phyloP scores from a whole-genome alignment of 2,888 invertebrate genomes.

The Pogonocherus hispidulus region DNA sequence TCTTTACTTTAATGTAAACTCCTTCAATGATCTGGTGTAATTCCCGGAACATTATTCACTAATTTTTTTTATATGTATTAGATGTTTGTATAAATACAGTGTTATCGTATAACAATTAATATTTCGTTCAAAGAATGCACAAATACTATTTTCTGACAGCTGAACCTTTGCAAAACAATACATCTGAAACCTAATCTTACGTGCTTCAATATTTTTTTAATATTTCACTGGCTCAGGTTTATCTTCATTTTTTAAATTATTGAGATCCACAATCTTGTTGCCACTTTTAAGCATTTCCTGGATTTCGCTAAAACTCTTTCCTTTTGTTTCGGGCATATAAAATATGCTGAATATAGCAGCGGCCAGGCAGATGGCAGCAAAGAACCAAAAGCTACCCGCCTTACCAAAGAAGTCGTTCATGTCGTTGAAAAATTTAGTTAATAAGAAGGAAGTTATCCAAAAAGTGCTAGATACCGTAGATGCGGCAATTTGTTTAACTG shows the following conservation, averaged over 20 bases:
- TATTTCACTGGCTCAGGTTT: not conserved
- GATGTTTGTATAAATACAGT: too few relatives aligned
- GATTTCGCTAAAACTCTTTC: conserved; percentile 87
- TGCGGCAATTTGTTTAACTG: conserved; percentile 81
- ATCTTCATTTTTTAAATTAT: not conserved
- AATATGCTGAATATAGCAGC: conserved; percentile 77
- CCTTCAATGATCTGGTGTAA: too few relatives aligned
- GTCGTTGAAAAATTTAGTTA: conserved; percentile 78
- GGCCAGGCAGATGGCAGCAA: conserved; percentile 70
- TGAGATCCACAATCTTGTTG: not conserved
- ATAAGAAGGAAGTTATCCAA: conserved; percentile 80
- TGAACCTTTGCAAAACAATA: not conserved
- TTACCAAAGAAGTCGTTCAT: conserved; percentile 73
- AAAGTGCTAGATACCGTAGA: conserved; percentile 82
- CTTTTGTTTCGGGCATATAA: conserved; percentile 90
- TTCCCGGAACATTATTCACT: too few relatives aligned
- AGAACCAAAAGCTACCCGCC: conserved; percentile 80
- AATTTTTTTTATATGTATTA: too few relatives aligned
- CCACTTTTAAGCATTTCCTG: conserved; percentile 71
- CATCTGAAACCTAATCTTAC: not conserved
- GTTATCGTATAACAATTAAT: too few relatives aligned
- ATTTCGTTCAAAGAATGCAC: too few relatives aligned
- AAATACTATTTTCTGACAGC: too few relatives aligned
- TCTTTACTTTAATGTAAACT: too few relatives aligned
- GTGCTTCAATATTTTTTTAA: not conserved